A percentile compares a stretch with the other conserved stretches of the same genome.
Conservation (phyloP, 2,888 invertebrate genomes). For the Drosophila suboccidentalis region DNA sequence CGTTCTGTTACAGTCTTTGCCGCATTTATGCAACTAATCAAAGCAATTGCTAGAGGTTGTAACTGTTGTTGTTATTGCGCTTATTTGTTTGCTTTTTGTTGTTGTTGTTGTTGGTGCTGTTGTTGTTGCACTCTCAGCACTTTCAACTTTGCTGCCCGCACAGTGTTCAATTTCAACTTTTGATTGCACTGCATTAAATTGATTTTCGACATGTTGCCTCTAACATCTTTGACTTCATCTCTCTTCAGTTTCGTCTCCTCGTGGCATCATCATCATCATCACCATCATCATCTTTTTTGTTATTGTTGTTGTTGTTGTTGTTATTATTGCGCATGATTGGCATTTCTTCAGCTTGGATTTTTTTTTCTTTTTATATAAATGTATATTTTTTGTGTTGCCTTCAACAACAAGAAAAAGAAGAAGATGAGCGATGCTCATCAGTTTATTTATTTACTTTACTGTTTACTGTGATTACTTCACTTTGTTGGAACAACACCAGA, state of each 20-base stretch:
- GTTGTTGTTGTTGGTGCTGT: conserved; percentile 12
- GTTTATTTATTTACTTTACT: conserved; percentile 70
- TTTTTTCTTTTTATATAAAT: conserved; percentile 8
- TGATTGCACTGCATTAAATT: conserved; percentile 80
- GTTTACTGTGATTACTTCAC: conserved; percentile 77
- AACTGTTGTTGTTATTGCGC: conserved; percentile 31
- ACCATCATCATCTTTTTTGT: conserved; percentile 17
- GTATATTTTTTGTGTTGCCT: conserved; percentile 7
- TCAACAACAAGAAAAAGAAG: conserved; percentile 13
- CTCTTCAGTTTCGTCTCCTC: conserved; percentile 12
- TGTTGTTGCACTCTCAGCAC: conserved; percentile 42
- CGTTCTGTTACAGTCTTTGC: conserved; percentile 20
- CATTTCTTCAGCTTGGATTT: conserved; percentile 63
- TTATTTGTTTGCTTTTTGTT: conserved; percentile 10
- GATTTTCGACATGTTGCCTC: conserved; percentile 69
- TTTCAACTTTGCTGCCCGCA: conserved; percentile 59
- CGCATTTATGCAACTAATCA: conserved; percentile 56
- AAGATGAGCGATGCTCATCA: conserved; percentile 50
- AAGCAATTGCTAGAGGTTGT: conserved; percentile 32
- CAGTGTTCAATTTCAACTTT: conserved; percentile 69
- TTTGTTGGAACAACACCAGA: conserved; percentile 44
- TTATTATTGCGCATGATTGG: conserved; percentile 80
- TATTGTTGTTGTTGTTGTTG: conserved; percentile 48
- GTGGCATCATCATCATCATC: conserved; percentile 37
- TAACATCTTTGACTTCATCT: conserved; percentile 38